Base-by-base conservation (phyloP, 2,888 invertebrate species). In the Xanthorhoe spadicearia region DNA sequence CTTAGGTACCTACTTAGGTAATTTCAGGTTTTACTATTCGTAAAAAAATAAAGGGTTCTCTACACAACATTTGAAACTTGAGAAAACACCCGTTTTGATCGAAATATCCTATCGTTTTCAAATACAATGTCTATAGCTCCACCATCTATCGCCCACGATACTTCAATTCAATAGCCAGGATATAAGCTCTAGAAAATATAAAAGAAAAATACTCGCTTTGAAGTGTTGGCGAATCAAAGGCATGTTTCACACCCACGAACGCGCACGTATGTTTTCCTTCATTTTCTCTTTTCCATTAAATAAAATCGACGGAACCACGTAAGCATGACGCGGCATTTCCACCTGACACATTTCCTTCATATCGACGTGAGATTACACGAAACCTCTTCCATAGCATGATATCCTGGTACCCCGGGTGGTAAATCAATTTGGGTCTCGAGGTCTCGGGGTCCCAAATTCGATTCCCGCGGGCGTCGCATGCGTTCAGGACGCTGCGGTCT, bases 341-440 rank as follows among this genome's bases (percentile, higher is more conserved):
- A 66, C 61, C 58, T 62, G 69, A 68, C 64, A 68, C 64, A 69
- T 73, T 69, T 66, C 55, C 65, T 68, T 72, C 72, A 69, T 72
- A 68, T 61, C 64, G 61, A 58, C 70, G 73, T 67, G 67, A 74
- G 70, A 78, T 74, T 72, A 70, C 67, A 64, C 74, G 69, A 74
- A 74, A 76, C 78, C 76, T 73, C 73, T 70, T 72, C 71, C 74
- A 82, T 82, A 83, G 80, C 79, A 80, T 79, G 80, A 80, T 79
- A 84, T 80, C 79, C 77, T 76, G 75, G 78, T 80, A 80, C 82
- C 84, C 82, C 77, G 85, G 85, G 85, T 83, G 78, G 83, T 90
- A 91, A 92, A 91, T 91, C 92, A 91, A 92, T 90, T 92, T 90
- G 38, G 78, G 54, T 81, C 83, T 85, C 84, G 81, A 84, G 88